Conservation (phyloP, 2,113 vertebrate species). For the Nothoprocta perdicaria region DNA sequence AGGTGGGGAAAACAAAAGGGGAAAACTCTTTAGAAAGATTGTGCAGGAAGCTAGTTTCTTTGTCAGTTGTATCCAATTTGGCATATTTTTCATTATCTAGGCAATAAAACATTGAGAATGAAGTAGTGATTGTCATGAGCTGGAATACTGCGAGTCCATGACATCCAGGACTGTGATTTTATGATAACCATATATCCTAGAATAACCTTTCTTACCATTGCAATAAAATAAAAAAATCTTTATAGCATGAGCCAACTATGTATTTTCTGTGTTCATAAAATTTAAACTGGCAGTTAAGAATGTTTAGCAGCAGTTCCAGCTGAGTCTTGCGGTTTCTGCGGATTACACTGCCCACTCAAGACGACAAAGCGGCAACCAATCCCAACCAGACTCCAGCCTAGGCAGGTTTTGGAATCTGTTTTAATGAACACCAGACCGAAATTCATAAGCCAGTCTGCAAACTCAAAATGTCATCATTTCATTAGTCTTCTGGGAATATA, state of each 20-base stretch:
- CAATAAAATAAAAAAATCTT: constrained; percentile 50
- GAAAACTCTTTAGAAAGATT: not conserved
- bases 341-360: constrained; percentile 33
- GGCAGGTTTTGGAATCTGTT: not conserved
- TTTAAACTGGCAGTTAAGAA: constrained; percentile 54
- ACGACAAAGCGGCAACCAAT: constrained; percentile 34
- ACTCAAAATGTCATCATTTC: not conserved
- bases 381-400: not conserved
- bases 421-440: constrained; percentile 26
- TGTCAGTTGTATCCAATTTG: not conserved
- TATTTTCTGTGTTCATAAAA: constrained; percentile 45
- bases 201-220: constrained; percentile 59
- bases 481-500: not conserved
- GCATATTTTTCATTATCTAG: constrained; percentile 33
- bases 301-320: constrained; percentile 45
- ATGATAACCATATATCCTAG: constrained; percentile 58
- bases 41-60: not conserved
- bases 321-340: constrained; percentile 10
- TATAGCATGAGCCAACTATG: constrained; percentile 11
- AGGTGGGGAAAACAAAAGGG: not conserved
- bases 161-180: constrained; percentile 39
- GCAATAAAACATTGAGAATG: constrained; percentile 48
- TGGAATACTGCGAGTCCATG: constrained; percentile 24
- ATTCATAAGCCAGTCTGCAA: not conserved
- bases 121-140: not conserved